Evolutionary conservation across 2,888 invertebrate genomes (phyloP).

Genomic region (Diploptera punctata): DNA sequence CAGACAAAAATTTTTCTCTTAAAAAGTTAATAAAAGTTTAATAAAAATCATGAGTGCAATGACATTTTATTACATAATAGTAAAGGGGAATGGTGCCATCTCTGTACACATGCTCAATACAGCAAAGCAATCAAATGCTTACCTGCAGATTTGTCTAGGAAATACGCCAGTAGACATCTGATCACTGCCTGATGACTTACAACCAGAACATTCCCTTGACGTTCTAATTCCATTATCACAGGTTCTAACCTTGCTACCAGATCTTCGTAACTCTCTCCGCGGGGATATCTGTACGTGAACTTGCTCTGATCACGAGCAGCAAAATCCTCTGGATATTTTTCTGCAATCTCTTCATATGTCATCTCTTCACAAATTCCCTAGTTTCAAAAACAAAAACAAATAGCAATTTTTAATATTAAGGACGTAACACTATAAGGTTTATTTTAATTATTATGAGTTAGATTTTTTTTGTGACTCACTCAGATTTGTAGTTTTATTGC

Average conservation of each 20-base stretch:
- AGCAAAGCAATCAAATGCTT: no score
- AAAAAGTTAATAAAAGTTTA: no score
- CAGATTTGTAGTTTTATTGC: no score
- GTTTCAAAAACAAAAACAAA: neutral
- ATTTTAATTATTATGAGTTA: no score
- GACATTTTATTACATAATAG: no score
- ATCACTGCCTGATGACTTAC: conserved; percentile 98
- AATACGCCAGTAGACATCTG: conserved; percentile 95
- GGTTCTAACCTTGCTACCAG: conserved; percentile 96
- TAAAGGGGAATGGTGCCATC: neutral
- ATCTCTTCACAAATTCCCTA: conserved; percentile 99
- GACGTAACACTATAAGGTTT: no score
- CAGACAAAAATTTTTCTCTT: no score
- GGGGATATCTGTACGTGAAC: conserved; percentile 91
- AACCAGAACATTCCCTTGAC: conserved; percentile 95
- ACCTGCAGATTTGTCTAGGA: conserved; percentile 94
- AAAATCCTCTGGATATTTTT: conserved; percentile 94
- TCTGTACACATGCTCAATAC: no score
- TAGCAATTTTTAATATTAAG: no score
- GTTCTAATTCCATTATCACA: conserved; percentile 98
- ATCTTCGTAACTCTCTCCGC: conserved; percentile 97
- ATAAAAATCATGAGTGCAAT: no score
- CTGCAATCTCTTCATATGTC: conserved; percentile 97
- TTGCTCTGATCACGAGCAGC: conserved; percentile 95
- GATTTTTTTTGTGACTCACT: no score